Percentiles rank a stretch among this genome's conserved stretches.
These are phyloP conservation scores for Dipus sagitta DNA, from an alignment of 2,797 vertebrate species.

Conservation along the genomic window DNA sequence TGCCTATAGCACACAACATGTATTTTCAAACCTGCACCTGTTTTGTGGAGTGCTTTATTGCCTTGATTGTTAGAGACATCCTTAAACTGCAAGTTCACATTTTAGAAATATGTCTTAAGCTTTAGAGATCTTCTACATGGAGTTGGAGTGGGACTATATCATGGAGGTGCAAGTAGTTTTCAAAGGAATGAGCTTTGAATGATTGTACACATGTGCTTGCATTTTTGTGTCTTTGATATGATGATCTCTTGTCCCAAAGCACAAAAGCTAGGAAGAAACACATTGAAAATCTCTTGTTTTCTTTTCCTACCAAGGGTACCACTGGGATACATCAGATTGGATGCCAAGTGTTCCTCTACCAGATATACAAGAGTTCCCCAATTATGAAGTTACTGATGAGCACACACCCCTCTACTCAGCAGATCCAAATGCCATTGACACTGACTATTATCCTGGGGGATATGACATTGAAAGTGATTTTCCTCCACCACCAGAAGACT, in stretches of 20 bases:
- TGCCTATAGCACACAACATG: background rate
- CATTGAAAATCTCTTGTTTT: conserved; percentile 18
- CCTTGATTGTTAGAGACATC: background rate
- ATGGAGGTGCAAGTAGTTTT: background rate
- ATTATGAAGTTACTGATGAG: conserved; percentile 96
- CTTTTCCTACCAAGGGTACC: conserved; percentile 92
- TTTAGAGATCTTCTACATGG: background rate
- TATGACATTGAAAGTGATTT: conserved; percentile 99
- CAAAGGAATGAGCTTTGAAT: background rate
- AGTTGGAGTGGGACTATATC: rapidly evolving
- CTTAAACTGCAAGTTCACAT: background rate
- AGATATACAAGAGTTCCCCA: conserved; percentile 98
- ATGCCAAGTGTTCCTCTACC: conserved; percentile 98
- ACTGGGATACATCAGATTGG: conserved; percentile 99
- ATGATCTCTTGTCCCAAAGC: background rate
- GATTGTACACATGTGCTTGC: background rate
- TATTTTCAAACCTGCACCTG: background rate
- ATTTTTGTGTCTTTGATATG: background rate
- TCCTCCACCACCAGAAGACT: conserved; percentile 97
- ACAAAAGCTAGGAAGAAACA: background rate
- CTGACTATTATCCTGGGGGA: conserved; percentile 98
- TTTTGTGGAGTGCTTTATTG: background rate
- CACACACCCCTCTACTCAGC: conserved; percentile 92
- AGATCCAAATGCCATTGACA: conserved; percentile 95
- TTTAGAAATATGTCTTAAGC: background rate